Base-by-base conservation (phyloP, 1,140 invertebrate genomes). In the Heliconius hewitsoni region DNA sequence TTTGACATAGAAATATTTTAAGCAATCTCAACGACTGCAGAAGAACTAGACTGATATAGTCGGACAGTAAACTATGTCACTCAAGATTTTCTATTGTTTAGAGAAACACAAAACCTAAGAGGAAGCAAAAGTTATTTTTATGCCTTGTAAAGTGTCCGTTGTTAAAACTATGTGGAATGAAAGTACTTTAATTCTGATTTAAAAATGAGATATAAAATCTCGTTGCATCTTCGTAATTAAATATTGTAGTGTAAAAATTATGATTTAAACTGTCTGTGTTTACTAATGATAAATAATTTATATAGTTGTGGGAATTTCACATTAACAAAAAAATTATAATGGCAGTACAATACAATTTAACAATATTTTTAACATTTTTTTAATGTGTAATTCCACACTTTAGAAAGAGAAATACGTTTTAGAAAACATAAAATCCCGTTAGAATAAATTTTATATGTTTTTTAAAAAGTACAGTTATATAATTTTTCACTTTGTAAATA, bases 41-140 rank as follows among this genome's bases (percentile, higher is more conserved):
- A 27, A 66, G 60, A 60, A 34, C 27, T 71, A 37, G 13, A 72
- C 71, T 72, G 34, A 42, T n/a, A 1, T n/a, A 74, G 73, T 57
- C 30, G 73, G 60, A 66, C 60, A 66, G 60, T 66, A 66, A 66
- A 57, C 73, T 57, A 52, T 74, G 73, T 74, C 73, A 74, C 55
- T 55, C 30, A 34, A 74, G 73, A 74, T 55, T 57, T 74, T 34
- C 73, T 74, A 57, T 74, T 52, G 52, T 74, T 11, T 27, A 60
- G 19, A n/a, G 37, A 16, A 74, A 57, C 50, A 60, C 50, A 55
- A 74, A 27, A 55, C 18, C 27, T 37, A 9, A 55, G 73, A 74
- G 52, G 13, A 60, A 55, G 55, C 73, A 74, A 60, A 27, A 57
- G 50, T 74, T 74, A 55, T 74, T 74, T 74, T 52, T 74, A 37